A percentile compares a stretch with the other conserved stretches of the same genome.
phyloP scores from a whole-genome alignment of 2,797 vertebrate genomes.

The Carcharodon carcharias region DNA sequence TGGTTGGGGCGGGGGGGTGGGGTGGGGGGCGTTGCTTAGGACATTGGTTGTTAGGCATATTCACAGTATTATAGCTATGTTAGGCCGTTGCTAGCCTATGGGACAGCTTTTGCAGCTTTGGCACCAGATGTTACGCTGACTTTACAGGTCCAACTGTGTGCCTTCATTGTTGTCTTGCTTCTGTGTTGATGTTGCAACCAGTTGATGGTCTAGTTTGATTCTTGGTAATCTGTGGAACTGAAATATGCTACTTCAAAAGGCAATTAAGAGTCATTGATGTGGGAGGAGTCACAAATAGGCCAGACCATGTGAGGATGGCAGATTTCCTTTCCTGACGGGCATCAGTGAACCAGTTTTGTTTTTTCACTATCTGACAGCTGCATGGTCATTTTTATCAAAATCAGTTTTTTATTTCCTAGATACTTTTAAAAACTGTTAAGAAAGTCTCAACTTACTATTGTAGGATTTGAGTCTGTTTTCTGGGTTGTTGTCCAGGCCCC shows the following conservation, averaged over 20 bases:
- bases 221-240: slow-evolving; percentile 11
- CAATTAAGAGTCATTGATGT: not conserved
- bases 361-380: not conserved
- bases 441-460: not conserved
- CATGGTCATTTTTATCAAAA: not conserved
- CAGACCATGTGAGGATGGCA: not conserved
- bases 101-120: not conserved
- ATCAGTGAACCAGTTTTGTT: not conserved
- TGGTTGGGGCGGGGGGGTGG: too few relatives aligned
- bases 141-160: not conserved
- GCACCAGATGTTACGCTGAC: not conserved
- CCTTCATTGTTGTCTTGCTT: not conserved
- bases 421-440: not conserved
- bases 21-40: too few relatives aligned
- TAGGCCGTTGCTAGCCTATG: not conserved
- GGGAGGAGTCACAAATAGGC: not conserved
- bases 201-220: not conserved
- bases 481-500: not conserved
- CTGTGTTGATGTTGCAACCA: not conserved
- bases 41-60: not conserved
- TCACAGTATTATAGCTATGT: not conserved
- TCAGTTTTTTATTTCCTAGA: not conserved
- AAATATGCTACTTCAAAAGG: not conserved
- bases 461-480: not conserved
- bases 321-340: not conserved